Conservation (phyloP, 1,140 invertebrate species). For the Drosophila tristis region DNA sequence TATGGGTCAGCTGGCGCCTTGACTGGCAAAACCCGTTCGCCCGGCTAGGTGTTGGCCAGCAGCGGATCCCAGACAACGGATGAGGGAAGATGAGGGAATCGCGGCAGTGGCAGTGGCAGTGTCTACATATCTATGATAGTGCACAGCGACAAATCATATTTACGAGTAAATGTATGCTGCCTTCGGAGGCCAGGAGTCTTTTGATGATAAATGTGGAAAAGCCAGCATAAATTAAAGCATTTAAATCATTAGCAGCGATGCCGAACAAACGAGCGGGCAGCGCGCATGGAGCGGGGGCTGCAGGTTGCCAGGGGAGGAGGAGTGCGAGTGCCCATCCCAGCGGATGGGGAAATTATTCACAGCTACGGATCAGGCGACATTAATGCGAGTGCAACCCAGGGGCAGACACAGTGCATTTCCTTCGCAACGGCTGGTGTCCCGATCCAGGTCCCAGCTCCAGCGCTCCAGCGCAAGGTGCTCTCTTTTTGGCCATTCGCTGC, state of each 20-base stretch:
- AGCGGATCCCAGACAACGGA: constrained; percentile 1
- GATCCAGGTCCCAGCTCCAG: background rate
- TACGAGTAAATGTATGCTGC: constrained; percentile 16
- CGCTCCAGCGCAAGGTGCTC: constrained; percentile 56
- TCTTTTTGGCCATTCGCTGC: constrained; percentile 56
- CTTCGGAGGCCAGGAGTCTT: constrained; percentile 31
- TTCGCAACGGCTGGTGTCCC: constrained; percentile 19
- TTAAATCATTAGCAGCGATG: constrained; percentile 78
- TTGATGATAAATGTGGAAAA: constrained; percentile 74
- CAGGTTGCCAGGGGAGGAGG: background rate
- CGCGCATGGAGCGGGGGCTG: constrained; percentile 5
- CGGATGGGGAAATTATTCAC: constrained; percentile 83
- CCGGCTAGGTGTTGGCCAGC: constrained; percentile 42
- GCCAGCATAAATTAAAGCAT: constrained; percentile 70
- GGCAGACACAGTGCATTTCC: constrained; percentile 20
- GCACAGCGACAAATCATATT: constrained; percentile 56
- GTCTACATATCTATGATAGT: constrained; percentile 14
- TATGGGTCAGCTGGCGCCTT: constrained; percentile 74
- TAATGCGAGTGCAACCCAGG: constrained; percentile 40
- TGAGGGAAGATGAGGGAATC: background rate
- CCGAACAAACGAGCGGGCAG: constrained; percentile 76
- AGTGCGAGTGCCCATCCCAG: constrained; percentile 15
- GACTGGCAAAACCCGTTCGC: constrained; percentile 58
- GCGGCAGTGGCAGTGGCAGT: background rate
- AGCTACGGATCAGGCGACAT: constrained; percentile 68